These are phyloP conservation scores for Triplophysa yarkandensis DNA, from an alignment of 2,797 vertebrate genomes.

Conservation along the genomic window DNA sequence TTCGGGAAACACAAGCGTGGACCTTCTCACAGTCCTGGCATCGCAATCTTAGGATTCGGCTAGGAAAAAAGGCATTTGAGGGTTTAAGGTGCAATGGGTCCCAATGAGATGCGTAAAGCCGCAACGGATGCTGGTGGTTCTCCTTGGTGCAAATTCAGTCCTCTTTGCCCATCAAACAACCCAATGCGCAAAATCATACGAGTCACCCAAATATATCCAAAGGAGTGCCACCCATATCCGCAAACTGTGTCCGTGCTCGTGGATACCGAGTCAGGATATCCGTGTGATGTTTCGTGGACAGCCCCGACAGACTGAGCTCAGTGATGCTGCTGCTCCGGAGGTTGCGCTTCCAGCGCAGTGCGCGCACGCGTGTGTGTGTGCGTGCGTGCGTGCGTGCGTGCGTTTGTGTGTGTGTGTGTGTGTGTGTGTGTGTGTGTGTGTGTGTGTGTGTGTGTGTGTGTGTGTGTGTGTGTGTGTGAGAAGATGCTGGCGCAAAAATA, in stretches of 20 bases:
- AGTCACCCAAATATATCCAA: slow-evolving; percentile 73
- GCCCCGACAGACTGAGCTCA: slow-evolving; percentile 62
- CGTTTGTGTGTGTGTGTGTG: slow-evolving; percentile 53
- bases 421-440: slow-evolving; percentile 50
- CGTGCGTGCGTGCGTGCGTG: slow-evolving; percentile 38
- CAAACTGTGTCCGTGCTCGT: slow-evolving; percentile 19
- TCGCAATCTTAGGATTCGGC: slow-evolving; percentile 65
- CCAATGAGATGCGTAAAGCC: slow-evolving; percentile 45
- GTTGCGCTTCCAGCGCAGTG: slow-evolving; percentile 60
- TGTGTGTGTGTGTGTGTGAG: slow-evolving; percentile 39
- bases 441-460: slow-evolving; percentile 56
- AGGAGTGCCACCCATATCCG: slow-evolving; percentile 50
- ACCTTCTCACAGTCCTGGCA: slow-evolving; percentile 72
- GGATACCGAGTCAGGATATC: slow-evolving; percentile 56
- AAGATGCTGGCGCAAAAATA: slow-evolving; percentile 63
- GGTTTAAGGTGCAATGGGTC: slow-evolving; percentile 5
- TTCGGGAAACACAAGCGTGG: slow-evolving; percentile 67
- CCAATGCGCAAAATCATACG: slow-evolving; percentile 51
- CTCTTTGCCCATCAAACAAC: slow-evolving; percentile 46
- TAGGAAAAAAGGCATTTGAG: slow-evolving; percentile 49
- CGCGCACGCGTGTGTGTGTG: slow-evolving; percentile 61
- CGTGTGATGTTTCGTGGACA: slow-evolving; percentile 62
- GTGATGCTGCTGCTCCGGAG: slow-evolving; percentile 61
- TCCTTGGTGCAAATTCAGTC: slow-evolving; percentile 54
- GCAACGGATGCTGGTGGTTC: slow-evolving; percentile 28